These are phyloP conservation scores for Melanostoma scalare DNA, from an alignment of 2,888 invertebrate species.

Conservation along the genomic window DNA sequence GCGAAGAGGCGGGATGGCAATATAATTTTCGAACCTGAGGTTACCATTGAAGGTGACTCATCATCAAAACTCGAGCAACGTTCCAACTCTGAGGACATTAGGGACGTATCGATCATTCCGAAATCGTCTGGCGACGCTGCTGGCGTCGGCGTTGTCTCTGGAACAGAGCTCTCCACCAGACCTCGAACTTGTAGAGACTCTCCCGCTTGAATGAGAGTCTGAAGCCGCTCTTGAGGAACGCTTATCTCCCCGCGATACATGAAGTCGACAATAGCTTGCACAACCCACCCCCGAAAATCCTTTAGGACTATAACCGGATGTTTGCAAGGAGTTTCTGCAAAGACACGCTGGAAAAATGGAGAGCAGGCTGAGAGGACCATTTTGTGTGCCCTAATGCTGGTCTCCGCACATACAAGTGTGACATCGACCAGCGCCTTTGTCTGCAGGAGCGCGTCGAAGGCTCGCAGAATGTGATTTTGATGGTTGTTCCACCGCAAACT, in stretches of 20 bases:
- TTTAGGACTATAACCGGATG: constrained; percentile 96
- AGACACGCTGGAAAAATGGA: constrained; percentile 94
- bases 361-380: constrained; percentile 94
- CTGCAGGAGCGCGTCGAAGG: constrained; percentile 94
- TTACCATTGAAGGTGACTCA: constrained; percentile 82
- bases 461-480: constrained; percentile 92
- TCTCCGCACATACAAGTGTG: constrained; percentile 93
- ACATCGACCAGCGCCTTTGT: constrained; percentile 94
- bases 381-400: constrained; percentile 93
- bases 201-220: constrained; percentile 92
- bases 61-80: constrained; percentile 81
- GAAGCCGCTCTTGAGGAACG: constrained; percentile 92
- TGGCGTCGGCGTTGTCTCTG: constrained; percentile 81
- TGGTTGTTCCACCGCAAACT: constrained; percentile 97
- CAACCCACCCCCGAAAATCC: constrained; percentile 94
- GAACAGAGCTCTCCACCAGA: constrained; percentile 86
- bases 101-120: constrained; percentile 78
- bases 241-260: constrained; percentile 97
- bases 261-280: constrained; percentile 94
- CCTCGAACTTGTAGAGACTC: constrained; percentile 93
- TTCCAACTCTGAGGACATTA: constrained; percentile 79
- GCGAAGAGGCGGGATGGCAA: constrained; percentile 80
- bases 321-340: constrained; percentile 95
- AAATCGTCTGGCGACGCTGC: constrained; percentile 81
- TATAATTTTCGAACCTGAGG: constrained; percentile 78